phyloP scores from a whole-genome alignment of 2,888 invertebrate species.

The Syritta pipiens region DNA sequence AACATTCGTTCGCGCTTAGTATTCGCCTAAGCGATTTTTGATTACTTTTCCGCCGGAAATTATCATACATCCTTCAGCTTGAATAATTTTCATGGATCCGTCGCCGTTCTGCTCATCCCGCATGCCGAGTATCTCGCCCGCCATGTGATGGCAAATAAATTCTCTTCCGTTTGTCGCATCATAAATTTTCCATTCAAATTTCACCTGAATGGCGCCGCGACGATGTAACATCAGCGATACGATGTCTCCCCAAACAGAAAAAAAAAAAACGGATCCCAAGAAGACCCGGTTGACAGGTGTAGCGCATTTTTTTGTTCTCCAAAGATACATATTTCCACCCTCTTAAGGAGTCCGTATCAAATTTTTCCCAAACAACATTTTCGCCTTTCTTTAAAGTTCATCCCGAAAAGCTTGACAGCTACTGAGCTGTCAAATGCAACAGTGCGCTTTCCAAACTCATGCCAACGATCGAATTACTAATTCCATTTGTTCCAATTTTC shows the following conservation, averaged over 20 bases:
- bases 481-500: constrained; percentile 58
- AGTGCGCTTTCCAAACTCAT: constrained; percentile 5
- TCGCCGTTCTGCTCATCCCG: constrained; percentile 55
- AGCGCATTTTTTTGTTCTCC: neutral
- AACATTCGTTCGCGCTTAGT: constrained; percentile 70
- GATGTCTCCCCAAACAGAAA: neutral
- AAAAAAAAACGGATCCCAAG: constrained; percentile 1
- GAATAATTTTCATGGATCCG: constrained; percentile 78
- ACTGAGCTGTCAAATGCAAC: constrained; percentile 28
- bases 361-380: neutral
- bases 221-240: constrained; percentile 60
- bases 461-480: constrained; percentile 45
- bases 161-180: constrained; percentile 68
- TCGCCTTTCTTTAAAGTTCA: neutral
- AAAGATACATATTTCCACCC: neutral
- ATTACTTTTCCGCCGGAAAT: constrained; percentile 80
- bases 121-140: constrained; percentile 9
- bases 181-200: constrained; percentile 68
- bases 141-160: constrained; percentile 67
- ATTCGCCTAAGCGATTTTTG: constrained; percentile 79
- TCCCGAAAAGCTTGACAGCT: neutral
- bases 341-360: neutral
- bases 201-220: constrained; percentile 42
- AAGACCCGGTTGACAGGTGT: constrained; percentile 51
- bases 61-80: constrained; percentile 80